Evolutionary conservation across 2,113 vertebrate genomes (phyloP).

Genomic region (Patagioenas fasciata): DNA sequence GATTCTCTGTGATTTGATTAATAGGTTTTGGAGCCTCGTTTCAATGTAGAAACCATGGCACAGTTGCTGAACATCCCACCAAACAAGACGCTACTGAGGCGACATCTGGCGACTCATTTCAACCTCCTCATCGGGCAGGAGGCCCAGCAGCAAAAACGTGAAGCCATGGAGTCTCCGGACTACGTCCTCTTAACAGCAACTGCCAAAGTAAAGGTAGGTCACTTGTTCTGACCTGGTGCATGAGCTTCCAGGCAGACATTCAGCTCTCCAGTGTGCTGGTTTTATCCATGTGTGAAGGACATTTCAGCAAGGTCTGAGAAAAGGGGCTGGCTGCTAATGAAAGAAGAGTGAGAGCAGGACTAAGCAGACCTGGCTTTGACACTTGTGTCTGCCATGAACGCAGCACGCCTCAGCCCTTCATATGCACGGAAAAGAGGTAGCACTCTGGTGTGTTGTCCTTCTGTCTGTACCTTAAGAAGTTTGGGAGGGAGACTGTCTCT

Average conservation of each 20-base stretch:
- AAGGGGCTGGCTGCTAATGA: neutral
- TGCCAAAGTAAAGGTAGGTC: conserved; percentile 92
- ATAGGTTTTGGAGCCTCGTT: conserved; percentile 94
- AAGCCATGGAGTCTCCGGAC: conserved; percentile 91
- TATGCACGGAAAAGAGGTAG: neutral
- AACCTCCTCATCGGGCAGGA: conserved; percentile 90
- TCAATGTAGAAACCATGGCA: conserved; percentile 97
- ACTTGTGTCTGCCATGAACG: neutral
- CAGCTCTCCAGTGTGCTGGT: neutral
- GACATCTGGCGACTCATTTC: conserved; percentile 95
- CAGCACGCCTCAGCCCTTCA: neutral
- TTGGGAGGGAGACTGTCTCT: neutral
- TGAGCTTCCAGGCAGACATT: neutral
- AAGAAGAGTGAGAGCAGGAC: neutral
- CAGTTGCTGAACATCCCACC: conserved; percentile 95
- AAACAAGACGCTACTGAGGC: conserved; percentile 92
- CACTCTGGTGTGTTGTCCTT: neutral
- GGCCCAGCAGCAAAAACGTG: conserved; percentile 92
- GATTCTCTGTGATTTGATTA: neutral
- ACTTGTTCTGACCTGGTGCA: accelerated
- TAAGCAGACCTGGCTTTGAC: neutral
- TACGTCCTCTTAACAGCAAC: conserved; percentile 92
- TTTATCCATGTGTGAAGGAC: accelerated
- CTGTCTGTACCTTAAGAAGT: neutral
- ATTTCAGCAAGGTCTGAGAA: neutral